Evolutionary conservation across 1,140 invertebrate species (phyloP).

Genomic region (Drosophila sproati): DNA sequence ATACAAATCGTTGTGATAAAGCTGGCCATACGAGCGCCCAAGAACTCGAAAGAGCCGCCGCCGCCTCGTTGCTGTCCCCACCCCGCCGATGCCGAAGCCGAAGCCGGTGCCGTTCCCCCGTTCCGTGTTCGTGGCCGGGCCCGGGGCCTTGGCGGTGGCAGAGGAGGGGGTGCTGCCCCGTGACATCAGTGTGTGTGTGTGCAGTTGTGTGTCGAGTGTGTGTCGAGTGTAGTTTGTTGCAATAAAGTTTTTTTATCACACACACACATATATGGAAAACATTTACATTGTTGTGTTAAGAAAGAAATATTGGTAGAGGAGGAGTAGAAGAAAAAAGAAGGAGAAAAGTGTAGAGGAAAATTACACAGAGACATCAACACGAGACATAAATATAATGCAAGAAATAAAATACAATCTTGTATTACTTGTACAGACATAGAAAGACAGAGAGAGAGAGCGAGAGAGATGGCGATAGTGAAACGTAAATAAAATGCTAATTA

Average conservation of each 20-base stretch:
- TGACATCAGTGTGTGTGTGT: conserved; percentile 45
- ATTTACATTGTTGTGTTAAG: not conserved
- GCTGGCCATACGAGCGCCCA: conserved; percentile 84
- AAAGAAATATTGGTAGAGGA: conserved; percentile 27
- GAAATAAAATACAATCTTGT: conserved; percentile 25
- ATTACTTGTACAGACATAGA: conserved; percentile 16
- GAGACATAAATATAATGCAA: conserved; percentile 53
- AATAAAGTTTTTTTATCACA: conserved; percentile 49
- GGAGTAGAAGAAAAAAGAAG: conserved; percentile 53
- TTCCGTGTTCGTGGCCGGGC: conserved; percentile 49
- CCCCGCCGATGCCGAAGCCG: conserved; percentile 5
- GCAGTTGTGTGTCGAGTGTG: conserved; percentile 19
- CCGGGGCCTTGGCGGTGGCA: conserved; percentile 56
- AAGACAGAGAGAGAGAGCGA: conserved; percentile 25
- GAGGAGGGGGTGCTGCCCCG: conserved; percentile 37
- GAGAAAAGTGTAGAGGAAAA: conserved; percentile 76
- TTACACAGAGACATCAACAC: conserved; percentile 69
- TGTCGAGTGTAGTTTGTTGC: conserved; percentile 34
- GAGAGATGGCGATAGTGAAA: conserved; percentile 48
- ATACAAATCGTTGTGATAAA: conserved; percentile 84
- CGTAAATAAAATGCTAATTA: conserved; percentile 65
- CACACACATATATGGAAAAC: conserved; percentile 41
- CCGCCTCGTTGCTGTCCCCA: conserved; percentile 61
- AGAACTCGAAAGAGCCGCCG: conserved; percentile 83
- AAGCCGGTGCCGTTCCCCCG: conserved; percentile 17